Percentiles rank a stretch among this genome's conserved stretches.
phyloP scores from a whole-genome alignment of 2,113 vertebrate species.

The Paedocypris sp. region DNA sequence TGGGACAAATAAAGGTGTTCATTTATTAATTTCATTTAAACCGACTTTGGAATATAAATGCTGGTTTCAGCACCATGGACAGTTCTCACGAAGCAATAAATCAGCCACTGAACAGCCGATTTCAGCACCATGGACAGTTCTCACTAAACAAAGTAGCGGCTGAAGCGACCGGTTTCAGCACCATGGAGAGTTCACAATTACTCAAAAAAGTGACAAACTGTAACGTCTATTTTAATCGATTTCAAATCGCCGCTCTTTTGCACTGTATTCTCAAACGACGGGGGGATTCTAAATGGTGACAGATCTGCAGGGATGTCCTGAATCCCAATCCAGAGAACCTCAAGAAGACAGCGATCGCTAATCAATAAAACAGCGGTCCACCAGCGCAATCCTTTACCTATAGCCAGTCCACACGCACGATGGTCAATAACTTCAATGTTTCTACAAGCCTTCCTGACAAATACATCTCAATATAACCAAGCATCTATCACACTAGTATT shows the following conservation, averaged over 20 bases:
- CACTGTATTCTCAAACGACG: no score
- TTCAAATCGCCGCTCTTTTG: no score
- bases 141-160: not conserved
- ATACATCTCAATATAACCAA: constrained; percentile 7
- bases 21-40: no score
- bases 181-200: constrained; percentile 29
- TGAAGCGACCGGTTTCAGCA: constrained; percentile 30
- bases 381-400: constrained; percentile 1
- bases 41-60: no score
- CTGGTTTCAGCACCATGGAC: constrained; percentile 36
- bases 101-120: not conserved
- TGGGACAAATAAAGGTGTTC: no score
- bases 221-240: no score
- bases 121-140: constrained; percentile 40
- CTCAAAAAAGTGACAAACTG: no score
- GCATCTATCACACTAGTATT: constrained; percentile 9
- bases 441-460: not conserved
- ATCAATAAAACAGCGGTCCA: not conserved
- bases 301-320: no score
- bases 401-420: not conserved
- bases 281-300: no score
- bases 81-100: not conserved
- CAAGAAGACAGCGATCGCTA: no score
- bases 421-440: constrained; percentile 16
- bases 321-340: no score